Evolutionary conservation across 2,113 vertebrate genomes (phyloP).

Genomic region (Machaerirhynchus nigripectus): DNA sequence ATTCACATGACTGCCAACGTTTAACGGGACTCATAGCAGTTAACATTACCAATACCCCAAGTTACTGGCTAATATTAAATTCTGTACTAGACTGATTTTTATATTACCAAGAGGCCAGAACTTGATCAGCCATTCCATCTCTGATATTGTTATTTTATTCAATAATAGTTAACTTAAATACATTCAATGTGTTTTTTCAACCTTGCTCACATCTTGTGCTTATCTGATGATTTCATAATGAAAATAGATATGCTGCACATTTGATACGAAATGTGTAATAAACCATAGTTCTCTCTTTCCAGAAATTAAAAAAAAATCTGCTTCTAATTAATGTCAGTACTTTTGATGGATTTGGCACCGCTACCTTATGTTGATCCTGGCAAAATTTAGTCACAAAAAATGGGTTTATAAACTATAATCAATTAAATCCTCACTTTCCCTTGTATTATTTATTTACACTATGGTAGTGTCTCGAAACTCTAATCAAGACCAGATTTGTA

Average conservation of each 20-base stretch:
- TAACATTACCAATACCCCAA: neutral
- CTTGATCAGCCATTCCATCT: neutral
- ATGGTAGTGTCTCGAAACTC: neutral
- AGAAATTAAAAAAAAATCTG: neutral
- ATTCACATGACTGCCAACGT: neutral
- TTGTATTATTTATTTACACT: slow-evolving; percentile 20
- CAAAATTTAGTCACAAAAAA: neutral
- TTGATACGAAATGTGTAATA: neutral
- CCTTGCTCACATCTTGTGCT: neutral
- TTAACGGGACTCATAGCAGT: neutral
- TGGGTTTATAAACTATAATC: neutral
- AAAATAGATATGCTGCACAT: slow-evolving; percentile 17
- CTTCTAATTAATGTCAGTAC: neutral
- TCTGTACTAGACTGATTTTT: neutral
- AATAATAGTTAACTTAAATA: neutral
- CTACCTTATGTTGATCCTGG: slow-evolving; percentile 17
- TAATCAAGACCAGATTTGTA: neutral
- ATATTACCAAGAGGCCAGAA: neutral
- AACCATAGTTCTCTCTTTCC: neutral
- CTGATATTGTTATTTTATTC: slow-evolving; percentile 7
- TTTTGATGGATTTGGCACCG: neutral
- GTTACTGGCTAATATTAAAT: neutral
- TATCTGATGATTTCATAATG: slow-evolving; percentile 37
- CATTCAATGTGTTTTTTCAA: neutral
- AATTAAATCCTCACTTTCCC: neutral